A percentile compares a stretch with the other conserved stretches of the same genome.
Conservation (phyloP, 1,140 invertebrate genomes). For the Plodia interpunctella region DNA sequence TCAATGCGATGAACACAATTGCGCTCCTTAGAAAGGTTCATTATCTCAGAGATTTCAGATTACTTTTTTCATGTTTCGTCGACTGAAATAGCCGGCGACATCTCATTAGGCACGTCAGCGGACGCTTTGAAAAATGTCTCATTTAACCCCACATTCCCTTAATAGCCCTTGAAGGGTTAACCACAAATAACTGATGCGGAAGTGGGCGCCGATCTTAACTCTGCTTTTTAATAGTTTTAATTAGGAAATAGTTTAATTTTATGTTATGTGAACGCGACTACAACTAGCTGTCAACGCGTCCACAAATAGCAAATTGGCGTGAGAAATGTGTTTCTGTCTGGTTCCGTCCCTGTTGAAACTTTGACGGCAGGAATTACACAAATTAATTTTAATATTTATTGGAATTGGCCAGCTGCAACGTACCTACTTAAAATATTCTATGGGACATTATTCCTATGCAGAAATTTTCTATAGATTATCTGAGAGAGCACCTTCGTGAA, state of each 20-base stretch:
- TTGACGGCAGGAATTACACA: not conserved
- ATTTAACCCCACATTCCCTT: constrained; percentile 68
- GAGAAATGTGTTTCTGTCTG: constrained; percentile 35
- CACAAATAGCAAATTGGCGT: constrained; percentile 53
- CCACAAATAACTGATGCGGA: constrained; percentile 69
- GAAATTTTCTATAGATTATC: too few relatives aligned
- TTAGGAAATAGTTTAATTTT: constrained; percentile 74
- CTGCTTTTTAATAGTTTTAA: constrained; percentile 70
- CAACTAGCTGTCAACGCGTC: constrained; percentile 37
- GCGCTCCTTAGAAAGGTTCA: constrained; percentile 25
- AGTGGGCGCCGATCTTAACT: constrained; percentile 48
- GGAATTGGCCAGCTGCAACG: not conserved
- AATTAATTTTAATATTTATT: constrained; percentile 1
- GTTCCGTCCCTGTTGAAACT: not conserved
- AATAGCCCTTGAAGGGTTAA: constrained; percentile 70
- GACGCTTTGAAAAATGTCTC: constrained; percentile 69
- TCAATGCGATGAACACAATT: constrained; percentile 4
- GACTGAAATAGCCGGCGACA: constrained; percentile 68
- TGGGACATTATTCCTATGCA: too few relatives aligned
- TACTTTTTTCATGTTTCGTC: constrained; percentile 33
- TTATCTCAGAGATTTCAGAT: constrained; percentile 39
- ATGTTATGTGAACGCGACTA: constrained; percentile 33
- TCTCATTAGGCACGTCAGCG: constrained; percentile 69
- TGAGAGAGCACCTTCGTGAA: too few relatives aligned
- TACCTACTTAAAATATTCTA: not conserved